Evolutionary conservation across 2,888 invertebrate species (phyloP).

Genomic region (Cybosia mesomella): DNA sequence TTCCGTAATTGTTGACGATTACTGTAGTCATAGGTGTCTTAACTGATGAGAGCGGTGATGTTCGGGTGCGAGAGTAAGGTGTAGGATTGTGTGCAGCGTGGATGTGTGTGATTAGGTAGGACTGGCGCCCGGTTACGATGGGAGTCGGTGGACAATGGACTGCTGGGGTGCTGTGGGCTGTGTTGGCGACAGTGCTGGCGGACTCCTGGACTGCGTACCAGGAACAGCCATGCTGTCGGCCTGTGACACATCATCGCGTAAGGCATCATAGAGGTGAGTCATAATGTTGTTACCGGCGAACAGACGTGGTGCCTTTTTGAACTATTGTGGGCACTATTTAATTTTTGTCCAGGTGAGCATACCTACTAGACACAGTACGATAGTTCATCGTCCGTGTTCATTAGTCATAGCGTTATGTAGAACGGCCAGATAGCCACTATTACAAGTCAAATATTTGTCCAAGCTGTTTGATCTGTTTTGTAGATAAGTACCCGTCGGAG

Average conservation of each 20-base stretch:
- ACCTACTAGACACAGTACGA: constrained; percentile 32
- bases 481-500: constrained; percentile 27
- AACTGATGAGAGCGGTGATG: constrained; percentile 60
- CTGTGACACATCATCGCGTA: constrained; percentile 87
- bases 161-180: constrained; percentile 70
- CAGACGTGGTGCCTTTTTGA: constrained; percentile 6
- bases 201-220: constrained; percentile 89
- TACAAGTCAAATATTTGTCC: constrained; percentile 57
- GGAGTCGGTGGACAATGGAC: constrained; percentile 67
- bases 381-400: constrained; percentile 56
- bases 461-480: constrained; percentile 28
- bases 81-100: constrained; percentile 61
- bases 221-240: constrained; percentile 89
- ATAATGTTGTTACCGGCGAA: constrained; percentile 25
- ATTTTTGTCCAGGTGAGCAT: constrained; percentile 42
- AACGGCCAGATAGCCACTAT: constrained; percentile 47
- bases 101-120: constrained; percentile 65
- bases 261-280: constrained; percentile 89
- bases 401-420: constrained; percentile 56
- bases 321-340: too few species aligned
- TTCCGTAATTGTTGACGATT: constrained; percentile 71
- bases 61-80: constrained; percentile 54
- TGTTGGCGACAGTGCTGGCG: constrained; percentile 83
- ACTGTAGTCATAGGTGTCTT: constrained; percentile 57
- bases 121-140: constrained; percentile 61